These are phyloP conservation scores for Acrobasis suavella DNA, from an alignment of 2,888 invertebrate species.

Conservation along the genomic window DNA sequence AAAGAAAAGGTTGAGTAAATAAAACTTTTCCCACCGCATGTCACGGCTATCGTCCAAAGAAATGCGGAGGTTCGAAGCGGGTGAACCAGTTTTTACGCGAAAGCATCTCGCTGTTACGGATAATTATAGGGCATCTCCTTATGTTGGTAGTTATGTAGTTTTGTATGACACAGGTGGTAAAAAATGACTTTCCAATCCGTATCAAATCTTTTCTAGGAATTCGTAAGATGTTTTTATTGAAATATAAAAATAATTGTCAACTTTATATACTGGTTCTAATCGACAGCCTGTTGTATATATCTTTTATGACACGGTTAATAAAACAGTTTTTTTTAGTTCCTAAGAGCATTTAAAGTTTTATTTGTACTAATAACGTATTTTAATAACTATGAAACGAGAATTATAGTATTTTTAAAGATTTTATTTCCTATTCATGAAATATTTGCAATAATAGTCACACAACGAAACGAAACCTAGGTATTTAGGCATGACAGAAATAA, in stretches of 20 bases:
- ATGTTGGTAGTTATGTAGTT: slow-evolving; percentile 9
- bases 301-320: too few relatives aligned
- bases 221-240: neutral
- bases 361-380: too few relatives aligned
- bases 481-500: neutral
- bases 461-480: too few relatives aligned
- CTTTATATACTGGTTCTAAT: too few relatives aligned
- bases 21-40: slow-evolving; percentile 26
- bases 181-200: neutral
- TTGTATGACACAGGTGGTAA: neutral
- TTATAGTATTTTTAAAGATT: too few relatives aligned
- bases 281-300: too few relatives aligned
- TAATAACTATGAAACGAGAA: too few relatives aligned
- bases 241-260: too few relatives aligned
- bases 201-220: neutral
- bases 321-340: too few relatives aligned
- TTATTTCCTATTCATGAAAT: too few relatives aligned
- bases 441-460: too few relatives aligned
- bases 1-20: neutral
- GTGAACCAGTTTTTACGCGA: slow-evolving; percentile 68
- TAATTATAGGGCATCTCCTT: slow-evolving; percentile 69
- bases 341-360: too few relatives aligned
- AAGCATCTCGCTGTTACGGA: slow-evolving; percentile 63
- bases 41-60: slow-evolving; percentile 40
- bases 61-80: slow-evolving; percentile 62